Conservation (phyloP, 2,113 vertebrate genomes). For the Percina caprodes region DNA sequence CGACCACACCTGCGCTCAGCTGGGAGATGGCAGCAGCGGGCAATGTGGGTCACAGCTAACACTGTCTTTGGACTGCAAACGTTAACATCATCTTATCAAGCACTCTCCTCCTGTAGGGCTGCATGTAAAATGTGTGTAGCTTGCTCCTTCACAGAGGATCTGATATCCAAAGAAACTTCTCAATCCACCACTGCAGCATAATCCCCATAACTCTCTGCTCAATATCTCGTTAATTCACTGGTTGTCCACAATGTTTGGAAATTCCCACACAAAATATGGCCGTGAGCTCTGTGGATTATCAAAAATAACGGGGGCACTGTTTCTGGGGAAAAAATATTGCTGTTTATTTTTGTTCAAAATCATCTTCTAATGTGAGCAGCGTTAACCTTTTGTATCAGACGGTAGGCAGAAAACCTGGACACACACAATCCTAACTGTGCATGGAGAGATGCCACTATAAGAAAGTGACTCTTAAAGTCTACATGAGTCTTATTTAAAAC, state of each 20-base stretch:
- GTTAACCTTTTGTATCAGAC: too few relatives aligned
- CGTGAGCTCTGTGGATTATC: too few relatives aligned
- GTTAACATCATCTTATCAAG: neutral
- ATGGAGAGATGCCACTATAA: neutral
- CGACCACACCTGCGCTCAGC: constrained; percentile 92
- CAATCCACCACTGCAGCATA: neutral
- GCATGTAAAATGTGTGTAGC: neutral
- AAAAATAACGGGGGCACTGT: too few relatives aligned
- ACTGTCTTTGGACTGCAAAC: neutral
- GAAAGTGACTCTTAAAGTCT: neutral
- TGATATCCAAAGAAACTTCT: neutral
- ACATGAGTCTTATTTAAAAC: neutral
- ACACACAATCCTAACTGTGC: too few relatives aligned
- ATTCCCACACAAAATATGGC: neutral
- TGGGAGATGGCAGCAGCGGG: constrained; percentile 86
- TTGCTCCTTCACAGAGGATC: too few relatives aligned
- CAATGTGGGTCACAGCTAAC: constrained; percentile 83
- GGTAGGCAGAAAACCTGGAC: too few relatives aligned
- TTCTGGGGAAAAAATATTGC: too few relatives aligned
- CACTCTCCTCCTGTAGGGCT: neutral
- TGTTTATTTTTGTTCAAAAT: too few relatives aligned
- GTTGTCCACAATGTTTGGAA: neutral
- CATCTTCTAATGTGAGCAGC: too few relatives aligned
- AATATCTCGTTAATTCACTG: neutral
- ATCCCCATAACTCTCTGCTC: neutral